Conservation (phyloP, 2,113 vertebrate genomes). For the Pyxicephalus adspersus region DNA sequence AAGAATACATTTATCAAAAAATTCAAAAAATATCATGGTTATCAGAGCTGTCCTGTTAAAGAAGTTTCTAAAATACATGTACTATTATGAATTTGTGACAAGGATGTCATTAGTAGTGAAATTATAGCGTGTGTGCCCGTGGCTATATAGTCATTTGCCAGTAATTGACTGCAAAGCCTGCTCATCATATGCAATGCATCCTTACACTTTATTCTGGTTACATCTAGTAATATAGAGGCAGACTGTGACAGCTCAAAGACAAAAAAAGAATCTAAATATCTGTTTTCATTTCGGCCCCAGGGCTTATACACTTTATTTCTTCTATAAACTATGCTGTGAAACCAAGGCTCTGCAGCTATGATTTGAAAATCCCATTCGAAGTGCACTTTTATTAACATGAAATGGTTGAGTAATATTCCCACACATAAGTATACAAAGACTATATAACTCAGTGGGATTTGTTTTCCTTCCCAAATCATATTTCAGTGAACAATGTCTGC, state of each 20-base stretch:
- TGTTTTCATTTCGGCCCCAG: conserved; percentile 64
- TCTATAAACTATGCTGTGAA: conserved; percentile 44
- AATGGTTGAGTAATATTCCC: conserved; percentile 53
- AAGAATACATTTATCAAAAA: neutral
- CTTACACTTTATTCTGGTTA: conserved; percentile 47
- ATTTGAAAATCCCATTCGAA: conserved; percentile 67
- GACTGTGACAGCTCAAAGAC: conserved; percentile 49
- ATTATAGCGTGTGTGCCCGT: conserved; percentile 24
- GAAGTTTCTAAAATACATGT: neutral
- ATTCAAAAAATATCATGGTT: neutral
- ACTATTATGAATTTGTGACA: conserved; percentile 17
- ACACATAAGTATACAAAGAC: conserved; percentile 41
- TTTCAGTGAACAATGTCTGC: conserved; percentile 46
- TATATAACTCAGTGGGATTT: conserved; percentile 41
- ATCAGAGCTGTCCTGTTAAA: conserved; percentile 24
- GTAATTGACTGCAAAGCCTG: conserved; percentile 55
- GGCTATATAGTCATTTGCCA: conserved; percentile 38
- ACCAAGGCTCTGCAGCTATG: conserved; percentile 59
- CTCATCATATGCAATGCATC: conserved; percentile 16
- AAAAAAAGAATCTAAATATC: conserved; percentile 62
- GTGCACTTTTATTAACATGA: conserved; percentile 62
- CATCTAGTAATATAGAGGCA: conserved; percentile 59
- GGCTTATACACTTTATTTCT: conserved; percentile 63
- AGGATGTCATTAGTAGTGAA: conserved; percentile 33
- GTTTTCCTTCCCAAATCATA: conserved; percentile 42